Evolutionary conservation across 2,888 invertebrate genomes (phyloP), one percentile per base, ranked within the genome.

Genomic region (Agrochola macilenta): DNA sequence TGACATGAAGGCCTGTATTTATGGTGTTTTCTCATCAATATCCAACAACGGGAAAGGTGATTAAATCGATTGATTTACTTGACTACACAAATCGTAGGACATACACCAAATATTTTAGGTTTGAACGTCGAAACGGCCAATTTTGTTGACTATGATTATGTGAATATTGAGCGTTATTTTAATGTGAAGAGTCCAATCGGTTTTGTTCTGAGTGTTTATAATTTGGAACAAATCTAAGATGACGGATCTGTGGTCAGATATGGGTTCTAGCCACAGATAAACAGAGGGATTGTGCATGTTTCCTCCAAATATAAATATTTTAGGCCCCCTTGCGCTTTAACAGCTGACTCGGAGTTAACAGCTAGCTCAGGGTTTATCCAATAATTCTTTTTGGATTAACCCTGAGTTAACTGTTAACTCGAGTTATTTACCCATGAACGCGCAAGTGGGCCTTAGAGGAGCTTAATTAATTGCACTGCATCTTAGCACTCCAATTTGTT

Each of bases 1-100:
- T 1, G 92, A 93, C n/a, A 71, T 95, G 74, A 93, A 91, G 43
- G 81, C 81, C 7, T 94, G 94, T 66, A 87, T 95, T 23, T 74
- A 78, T 58, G 90, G 90, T 2, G 90, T 95, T 12, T 74, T 93
- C 3, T 73, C 85, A 8, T 88, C 92, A 63, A 93, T 95, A 74
- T 88, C 92, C 2, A 91, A 91, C 75, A 91, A 90, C 43, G 90
- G 88, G 17, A 89, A 86, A 74, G 77, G 35, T 23, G 82, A 88
- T 73, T 88, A 84, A 79, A 26, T 75, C 52, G n/a, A 52, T 11
- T 12, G 46, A 17, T 65, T 74, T 23, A 12, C 4, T 57, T 57
- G 17, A 73, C 20, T 64, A 23, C 23, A 70, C 11, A 26, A 63
- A 46, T 54, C 4, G 39, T 49, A 61, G 63, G 43, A 68, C 14